Evolutionary conservation across 2,113 vertebrate genomes (phyloP).

Genomic region (Anolis sagrei): DNA sequence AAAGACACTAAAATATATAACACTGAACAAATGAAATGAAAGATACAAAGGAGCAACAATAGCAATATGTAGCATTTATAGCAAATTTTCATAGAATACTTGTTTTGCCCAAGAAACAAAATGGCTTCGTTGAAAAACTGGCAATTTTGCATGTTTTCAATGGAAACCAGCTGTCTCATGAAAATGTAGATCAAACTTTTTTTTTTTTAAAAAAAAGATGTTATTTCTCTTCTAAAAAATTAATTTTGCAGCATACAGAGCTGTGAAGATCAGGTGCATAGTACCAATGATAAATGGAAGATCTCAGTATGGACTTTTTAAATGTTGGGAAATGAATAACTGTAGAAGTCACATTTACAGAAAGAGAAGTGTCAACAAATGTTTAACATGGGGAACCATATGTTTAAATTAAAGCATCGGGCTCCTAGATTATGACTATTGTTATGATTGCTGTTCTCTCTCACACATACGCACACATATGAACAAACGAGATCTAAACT

Average conservation of each 20-base stretch:
- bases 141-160: not conserved
- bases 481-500: too few species aligned
- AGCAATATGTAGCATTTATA: not conserved
- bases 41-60: not conserved
- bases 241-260: too few species aligned
- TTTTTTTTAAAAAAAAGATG: too few species aligned
- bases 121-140: not conserved
- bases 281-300: not conserved
- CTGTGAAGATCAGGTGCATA: not conserved
- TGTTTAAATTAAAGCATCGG: not conserved
- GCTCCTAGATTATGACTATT: not conserved
- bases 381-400: not conserved
- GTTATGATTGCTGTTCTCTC: too few species aligned
- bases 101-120: not conserved
- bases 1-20: not conserved
- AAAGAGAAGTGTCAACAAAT: not conserved
- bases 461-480: too few species aligned
- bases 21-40: not conserved
- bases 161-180: not conserved
- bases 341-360: not conserved
- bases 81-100: not conserved
- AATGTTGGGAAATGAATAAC: not conserved
- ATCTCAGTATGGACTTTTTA: not conserved
- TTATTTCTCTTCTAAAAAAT: not conserved
- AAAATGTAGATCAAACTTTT: not conserved